Evolutionary conservation across 2,113 vertebrate genomes (phyloP).

Genomic region (Muntiacus muntjak): DNA sequence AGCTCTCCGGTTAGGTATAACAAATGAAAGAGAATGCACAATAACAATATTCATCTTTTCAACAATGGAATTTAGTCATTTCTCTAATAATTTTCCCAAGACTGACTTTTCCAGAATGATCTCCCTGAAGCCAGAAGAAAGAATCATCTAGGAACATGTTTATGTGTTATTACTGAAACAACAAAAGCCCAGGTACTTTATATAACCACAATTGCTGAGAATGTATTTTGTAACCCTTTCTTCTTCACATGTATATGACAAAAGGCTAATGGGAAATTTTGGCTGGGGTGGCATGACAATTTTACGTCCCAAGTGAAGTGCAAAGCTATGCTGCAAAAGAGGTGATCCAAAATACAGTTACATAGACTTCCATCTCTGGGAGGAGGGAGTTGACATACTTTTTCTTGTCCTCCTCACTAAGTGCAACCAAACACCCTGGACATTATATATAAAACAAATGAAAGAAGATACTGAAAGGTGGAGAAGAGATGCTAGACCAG

Average conservation of each 20-base stretch:
- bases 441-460: not conserved
- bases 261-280: not conserved
- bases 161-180: not conserved
- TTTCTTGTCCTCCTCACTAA: not conserved
- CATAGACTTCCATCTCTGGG: not conserved
- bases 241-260: not conserved
- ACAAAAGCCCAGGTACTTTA: not conserved
- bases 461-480: not conserved
- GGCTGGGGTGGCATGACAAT: not conserved
- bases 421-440: not conserved
- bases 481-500: not conserved
- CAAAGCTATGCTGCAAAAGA: not conserved
- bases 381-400: not conserved
- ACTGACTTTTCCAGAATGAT: not conserved
- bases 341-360: not conserved
- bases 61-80: not conserved
- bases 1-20: not conserved
- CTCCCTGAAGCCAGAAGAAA: not conserved
- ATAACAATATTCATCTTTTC: not conserved
- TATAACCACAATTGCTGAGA: not conserved
- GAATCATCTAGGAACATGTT: not conserved
- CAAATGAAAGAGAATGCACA: not conserved
- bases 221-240: not conserved
- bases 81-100: not conserved
- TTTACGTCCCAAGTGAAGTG: not conserved